A percentile compares a stretch with the other conserved stretches of the same genome.
Conservation (phyloP, 2,888 invertebrate species). For the Acleris sparsana region DNA sequence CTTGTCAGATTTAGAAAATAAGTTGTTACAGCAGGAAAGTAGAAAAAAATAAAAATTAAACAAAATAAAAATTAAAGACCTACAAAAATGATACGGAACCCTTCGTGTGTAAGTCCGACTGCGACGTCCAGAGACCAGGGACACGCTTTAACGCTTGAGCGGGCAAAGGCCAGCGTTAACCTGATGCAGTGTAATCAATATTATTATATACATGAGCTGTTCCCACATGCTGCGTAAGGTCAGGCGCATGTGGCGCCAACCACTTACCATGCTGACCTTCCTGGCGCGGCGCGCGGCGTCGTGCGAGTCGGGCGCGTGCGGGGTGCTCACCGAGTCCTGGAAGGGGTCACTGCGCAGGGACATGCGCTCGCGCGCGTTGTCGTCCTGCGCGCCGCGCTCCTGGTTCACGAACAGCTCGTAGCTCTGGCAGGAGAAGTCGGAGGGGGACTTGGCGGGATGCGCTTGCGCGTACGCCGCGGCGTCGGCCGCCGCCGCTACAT, state of each 20-base stretch:
- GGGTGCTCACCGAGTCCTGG: slow-evolving; percentile 94
- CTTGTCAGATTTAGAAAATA: too few relatives aligned
- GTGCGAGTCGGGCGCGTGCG: slow-evolving; percentile 84
- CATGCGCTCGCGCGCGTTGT: slow-evolving; percentile 95
- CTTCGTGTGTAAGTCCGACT: too few relatives aligned
- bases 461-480: slow-evolving; percentile 85
- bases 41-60: too few relatives aligned
- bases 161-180: too few relatives aligned
- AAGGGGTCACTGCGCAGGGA: slow-evolving; percentile 94
- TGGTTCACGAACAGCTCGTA: slow-evolving; percentile 96
- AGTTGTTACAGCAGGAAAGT: too few relatives aligned
- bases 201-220: too few relatives aligned
- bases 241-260: slow-evolving; percentile 45
- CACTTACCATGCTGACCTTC: slow-evolving; percentile 97
- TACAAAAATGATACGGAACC: too few relatives aligned
- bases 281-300: slow-evolving; percentile 83
- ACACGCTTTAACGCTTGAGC: too few relatives aligned
- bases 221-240: slow-evolving; percentile 11
- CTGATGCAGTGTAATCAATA: too few relatives aligned
- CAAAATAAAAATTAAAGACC: too few relatives aligned
- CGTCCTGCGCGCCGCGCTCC: slow-evolving; percentile 93
- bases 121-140: too few relatives aligned
- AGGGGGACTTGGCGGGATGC: slow-evolving; percentile 93
- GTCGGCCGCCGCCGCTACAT: slow-evolving; percentile 85
- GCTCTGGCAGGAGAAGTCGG: slow-evolving; percentile 95